Conservation (phyloP, 1,140 invertebrate species). For the Dysdera silvatica region DNA sequence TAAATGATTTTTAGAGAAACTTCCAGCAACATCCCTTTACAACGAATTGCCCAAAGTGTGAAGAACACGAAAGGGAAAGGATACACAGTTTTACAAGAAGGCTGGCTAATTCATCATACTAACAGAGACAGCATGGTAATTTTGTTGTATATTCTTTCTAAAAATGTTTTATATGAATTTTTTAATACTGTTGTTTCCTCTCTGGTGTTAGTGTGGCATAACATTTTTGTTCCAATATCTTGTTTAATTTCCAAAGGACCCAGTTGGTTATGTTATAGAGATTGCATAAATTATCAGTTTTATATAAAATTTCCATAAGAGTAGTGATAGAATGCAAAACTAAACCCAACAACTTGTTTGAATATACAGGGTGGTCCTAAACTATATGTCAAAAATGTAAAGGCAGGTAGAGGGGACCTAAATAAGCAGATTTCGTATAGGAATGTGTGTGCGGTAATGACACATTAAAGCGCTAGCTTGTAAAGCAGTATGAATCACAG, state of each 20-base stretch:
- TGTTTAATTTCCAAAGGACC: neutral
- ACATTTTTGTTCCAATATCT: neutral
- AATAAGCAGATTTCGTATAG: no score
- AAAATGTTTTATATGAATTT: neutral
- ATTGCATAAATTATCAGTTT: no score
- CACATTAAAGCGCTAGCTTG: no score
- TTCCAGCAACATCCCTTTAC: conserved; percentile 88
- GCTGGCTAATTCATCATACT: conserved; percentile 93
- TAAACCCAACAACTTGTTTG: no score
- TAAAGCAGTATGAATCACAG: no score
- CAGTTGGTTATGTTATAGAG: no score
- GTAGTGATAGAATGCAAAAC: no score
- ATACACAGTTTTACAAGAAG: conserved; percentile 87
- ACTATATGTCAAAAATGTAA: no score
- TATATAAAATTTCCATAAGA: no score
- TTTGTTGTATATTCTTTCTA: neutral
- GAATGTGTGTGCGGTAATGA: no score
- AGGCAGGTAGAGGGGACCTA: no score
- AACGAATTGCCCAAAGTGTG: conserved; percentile 96
- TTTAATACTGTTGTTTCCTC: neutral
- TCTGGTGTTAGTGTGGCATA: neutral
- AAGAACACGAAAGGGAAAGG: conserved; percentile 87
- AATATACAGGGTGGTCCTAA: no score
- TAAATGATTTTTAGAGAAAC: conserved; percentile 43
- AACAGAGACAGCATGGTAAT: conserved; percentile 69